Conservation (phyloP, 2,113 vertebrate genomes). For the Bubo bubo region DNA sequence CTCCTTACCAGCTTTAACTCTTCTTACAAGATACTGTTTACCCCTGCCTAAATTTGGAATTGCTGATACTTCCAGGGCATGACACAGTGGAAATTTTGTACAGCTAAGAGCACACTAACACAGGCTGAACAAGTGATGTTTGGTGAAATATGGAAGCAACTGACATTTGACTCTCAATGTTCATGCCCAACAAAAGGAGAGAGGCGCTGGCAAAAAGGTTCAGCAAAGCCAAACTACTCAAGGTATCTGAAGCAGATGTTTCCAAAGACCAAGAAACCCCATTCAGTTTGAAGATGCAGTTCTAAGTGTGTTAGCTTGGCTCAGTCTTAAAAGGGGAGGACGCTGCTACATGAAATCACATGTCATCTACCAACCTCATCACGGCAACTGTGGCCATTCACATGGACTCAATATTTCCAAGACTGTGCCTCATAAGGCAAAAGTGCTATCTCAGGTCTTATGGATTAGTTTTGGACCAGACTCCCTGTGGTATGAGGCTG, state of each 20-base stretch:
- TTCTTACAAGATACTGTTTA: not conserved
- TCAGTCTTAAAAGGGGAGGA: not conserved
- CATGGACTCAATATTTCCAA: not conserved
- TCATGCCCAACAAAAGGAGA: not conserved
- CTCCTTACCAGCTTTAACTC: not conserved
- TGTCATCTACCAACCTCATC: not conserved
- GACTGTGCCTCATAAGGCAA: not conserved
- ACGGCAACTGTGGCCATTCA: not conserved
- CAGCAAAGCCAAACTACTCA: not conserved
- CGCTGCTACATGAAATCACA: rapidly evolving
- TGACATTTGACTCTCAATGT: not conserved
- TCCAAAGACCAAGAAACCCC: not conserved
- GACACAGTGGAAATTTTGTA: not conserved
- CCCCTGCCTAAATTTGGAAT: not conserved
- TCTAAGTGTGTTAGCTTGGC: not conserved
- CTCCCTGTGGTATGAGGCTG: not conserved
- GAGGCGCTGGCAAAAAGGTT: not conserved
- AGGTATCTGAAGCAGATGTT: not conserved
- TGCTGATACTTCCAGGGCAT: not conserved
- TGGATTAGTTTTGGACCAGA: not conserved
- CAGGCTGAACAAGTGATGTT: not conserved
- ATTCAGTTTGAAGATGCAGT: not conserved
- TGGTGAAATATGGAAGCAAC: not conserved
- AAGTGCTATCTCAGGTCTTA: not conserved
- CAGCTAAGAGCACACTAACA: not conserved